Conservation (phyloP, 2,113 vertebrate species). For the Hypanus sabinus region DNA sequence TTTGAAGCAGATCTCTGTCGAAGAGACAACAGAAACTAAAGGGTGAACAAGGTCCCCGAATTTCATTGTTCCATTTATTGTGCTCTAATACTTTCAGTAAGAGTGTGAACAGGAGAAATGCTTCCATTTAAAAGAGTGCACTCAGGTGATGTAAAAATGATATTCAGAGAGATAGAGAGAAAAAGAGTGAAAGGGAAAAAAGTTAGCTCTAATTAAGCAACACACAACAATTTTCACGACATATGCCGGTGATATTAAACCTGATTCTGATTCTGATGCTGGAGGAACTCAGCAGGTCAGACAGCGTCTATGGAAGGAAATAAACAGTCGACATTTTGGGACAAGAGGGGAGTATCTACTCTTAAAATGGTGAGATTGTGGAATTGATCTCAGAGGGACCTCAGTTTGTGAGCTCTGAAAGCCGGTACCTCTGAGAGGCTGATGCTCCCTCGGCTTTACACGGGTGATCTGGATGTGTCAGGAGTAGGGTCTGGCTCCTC, state of each 20-base stretch:
- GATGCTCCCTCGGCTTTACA: neutral
- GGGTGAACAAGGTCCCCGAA: neutral
- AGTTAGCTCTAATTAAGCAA: no score
- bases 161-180: no score
- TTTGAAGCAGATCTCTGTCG: neutral
- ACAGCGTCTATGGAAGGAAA: no score
- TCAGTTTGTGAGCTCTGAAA: neutral
- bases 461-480: neutral
- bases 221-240: no score
- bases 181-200: no score
- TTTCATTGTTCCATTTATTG: neutral
- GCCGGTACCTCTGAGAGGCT: neutral
- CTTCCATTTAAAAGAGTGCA: neutral
- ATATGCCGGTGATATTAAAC: no score
- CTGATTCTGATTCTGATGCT: no score
- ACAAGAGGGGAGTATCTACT: neutral
- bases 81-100: neutral
- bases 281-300: no score
- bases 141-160: neutral
- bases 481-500: neutral
- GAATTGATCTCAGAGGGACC: neutral
- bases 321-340: no score
- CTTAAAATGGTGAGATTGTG: neutral
- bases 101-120: neutral
- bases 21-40: neutral